Evolutionary conservation across 2,888 invertebrate genomes (phyloP).

Genomic region (Heliconius charithonia): DNA sequence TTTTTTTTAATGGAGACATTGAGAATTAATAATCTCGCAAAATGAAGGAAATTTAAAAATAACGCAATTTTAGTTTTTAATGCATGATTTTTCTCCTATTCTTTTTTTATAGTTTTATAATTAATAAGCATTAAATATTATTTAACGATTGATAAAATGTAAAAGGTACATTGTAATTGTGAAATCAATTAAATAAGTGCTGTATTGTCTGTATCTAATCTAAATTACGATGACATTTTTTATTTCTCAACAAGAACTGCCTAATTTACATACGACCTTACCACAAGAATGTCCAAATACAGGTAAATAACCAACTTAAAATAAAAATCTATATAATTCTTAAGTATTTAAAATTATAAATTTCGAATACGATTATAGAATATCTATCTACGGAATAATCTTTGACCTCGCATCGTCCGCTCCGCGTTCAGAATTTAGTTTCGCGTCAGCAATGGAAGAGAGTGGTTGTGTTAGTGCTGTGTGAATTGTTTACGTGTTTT

Average conservation of each 20-base stretch:
- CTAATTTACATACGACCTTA: constrained; percentile 1
- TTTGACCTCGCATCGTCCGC: constrained; percentile 51
- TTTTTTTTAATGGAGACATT: no score
- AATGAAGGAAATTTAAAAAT: neutral
- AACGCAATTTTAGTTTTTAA: neutral
- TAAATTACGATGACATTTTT: neutral
- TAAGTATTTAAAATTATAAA: constrained; percentile 3
- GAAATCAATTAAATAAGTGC: neutral
- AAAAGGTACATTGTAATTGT: neutral
- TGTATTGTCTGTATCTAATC: neutral
- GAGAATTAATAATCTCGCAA: neutral
- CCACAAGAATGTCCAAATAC: neutral
- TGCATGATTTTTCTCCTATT: neutral
- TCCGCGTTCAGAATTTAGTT: constrained; percentile 54
- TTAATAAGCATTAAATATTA: neutral
- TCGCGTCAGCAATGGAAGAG: constrained; percentile 59
- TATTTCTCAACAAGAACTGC: neutral
- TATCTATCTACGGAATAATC: constrained; percentile 49
- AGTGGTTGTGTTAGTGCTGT: constrained; percentile 49
- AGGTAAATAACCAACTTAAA: neutral
- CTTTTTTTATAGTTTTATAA: neutral
- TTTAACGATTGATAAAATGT: neutral
- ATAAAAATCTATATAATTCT: neutral
- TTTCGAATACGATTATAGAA: constrained; percentile 10
- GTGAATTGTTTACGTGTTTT: constrained; percentile 62